phyloP scores from a whole-genome alignment of 2,797 vertebrate species.

The Mormyrops boulengeri region DNA sequence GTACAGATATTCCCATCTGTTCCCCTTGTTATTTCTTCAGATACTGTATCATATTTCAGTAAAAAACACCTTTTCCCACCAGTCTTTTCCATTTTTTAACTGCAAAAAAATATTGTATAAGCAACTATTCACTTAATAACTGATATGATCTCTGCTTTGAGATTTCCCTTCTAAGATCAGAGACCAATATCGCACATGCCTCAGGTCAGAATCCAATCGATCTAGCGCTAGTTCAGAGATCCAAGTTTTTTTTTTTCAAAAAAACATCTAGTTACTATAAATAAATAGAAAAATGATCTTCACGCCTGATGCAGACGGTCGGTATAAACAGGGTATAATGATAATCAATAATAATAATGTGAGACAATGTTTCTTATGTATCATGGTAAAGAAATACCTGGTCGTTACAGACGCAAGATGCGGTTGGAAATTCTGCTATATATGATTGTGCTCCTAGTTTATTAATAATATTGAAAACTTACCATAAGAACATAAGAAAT shows the following conservation, averaged over 20 bases:
- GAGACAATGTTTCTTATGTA: not conserved
- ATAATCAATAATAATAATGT: not conserved
- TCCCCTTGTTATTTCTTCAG: not conserved
- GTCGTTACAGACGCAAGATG: not conserved
- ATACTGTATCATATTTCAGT: not conserved
- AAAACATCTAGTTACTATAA: not conserved
- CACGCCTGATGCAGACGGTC: not conserved
- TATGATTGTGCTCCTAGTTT: not conserved
- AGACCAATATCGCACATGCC: not conserved
- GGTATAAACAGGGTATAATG: not conserved
- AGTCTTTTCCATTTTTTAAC: not conserved
- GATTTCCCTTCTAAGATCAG: not conserved
- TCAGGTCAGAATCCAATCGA: not conserved
- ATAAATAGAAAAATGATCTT: not conserved
- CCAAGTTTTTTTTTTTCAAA: not conserved
- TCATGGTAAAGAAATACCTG: not conserved
- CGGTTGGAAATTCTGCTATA: not conserved
- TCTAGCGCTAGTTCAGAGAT: not conserved
- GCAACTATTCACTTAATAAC: not conserved
- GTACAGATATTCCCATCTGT: not conserved
- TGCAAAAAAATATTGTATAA: not conserved
- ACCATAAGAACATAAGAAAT: not conserved
- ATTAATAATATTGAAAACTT: not conserved
- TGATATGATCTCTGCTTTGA: not conserved
- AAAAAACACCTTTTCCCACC: not conserved